A percentile compares a stretch with the other conserved stretches of the same genome.
Conservation (phyloP, 2,113 vertebrate species). For the Saimiri boliviensis region DNA sequence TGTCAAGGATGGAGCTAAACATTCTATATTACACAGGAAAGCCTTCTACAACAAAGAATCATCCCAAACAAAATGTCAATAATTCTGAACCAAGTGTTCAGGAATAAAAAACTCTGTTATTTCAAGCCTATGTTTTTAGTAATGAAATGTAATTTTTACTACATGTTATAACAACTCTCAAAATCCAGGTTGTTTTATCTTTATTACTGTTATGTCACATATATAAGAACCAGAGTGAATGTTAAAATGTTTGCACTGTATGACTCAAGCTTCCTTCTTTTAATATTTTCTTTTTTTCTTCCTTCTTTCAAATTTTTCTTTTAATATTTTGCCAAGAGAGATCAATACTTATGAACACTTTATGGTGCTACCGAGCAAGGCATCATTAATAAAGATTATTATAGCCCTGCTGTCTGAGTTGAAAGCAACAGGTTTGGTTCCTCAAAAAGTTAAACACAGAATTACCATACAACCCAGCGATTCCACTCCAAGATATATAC, state of each 20-base stretch:
- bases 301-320: constrained; percentile 25
- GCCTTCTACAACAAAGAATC: neutral
- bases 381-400: constrained; percentile 38
- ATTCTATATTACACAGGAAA: neutral
- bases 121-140: neutral
- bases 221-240: neutral
- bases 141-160: constrained; percentile 16
- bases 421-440: neutral
- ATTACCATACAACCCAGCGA: neutral
- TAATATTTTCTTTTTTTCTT: constrained; percentile 35
- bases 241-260: constrained; percentile 17
- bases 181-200: constrained; percentile 13
- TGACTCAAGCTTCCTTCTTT: neutral
- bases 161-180: constrained; percentile 23
- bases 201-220: neutral
- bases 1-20: neutral
- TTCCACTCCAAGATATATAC: neutral
- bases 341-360: constrained; percentile 54
- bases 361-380: neutral
- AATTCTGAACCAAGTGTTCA: neutral
- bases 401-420: neutral
- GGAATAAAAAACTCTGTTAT: constrained; percentile 10
- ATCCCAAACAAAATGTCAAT: neutral
- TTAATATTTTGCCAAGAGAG: constrained; percentile 12
- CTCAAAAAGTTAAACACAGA: constrained; percentile 34